phyloP scores from a whole-genome alignment of 2,888 invertebrate species.

The Cataglyphis cursor region DNA sequence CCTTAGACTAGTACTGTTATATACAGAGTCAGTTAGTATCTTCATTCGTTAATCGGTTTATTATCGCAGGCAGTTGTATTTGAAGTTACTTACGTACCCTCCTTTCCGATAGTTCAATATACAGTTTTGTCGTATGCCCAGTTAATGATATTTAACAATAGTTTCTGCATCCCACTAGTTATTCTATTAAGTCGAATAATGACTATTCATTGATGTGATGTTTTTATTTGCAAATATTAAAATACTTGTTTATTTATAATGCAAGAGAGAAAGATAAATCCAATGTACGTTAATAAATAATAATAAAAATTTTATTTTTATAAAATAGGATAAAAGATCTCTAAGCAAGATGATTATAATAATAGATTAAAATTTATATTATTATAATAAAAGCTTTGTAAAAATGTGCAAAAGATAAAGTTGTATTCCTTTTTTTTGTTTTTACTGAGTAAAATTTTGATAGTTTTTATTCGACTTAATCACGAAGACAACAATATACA shows the following conservation, averaged over 20 bases:
- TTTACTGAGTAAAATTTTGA: neutral
- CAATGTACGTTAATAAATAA: neutral
- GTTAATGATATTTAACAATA: slow-evolving; percentile 38
- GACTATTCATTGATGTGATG: neutral
- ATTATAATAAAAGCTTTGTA: neutral
- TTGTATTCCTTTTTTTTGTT: neutral
- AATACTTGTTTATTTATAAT: neutral
- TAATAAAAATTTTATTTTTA: neutral
- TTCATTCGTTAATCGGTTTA: slow-evolving; percentile 45
- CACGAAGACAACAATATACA: slow-evolving; percentile 26
- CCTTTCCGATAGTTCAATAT: slow-evolving; percentile 22
- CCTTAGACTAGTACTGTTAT: slow-evolving; percentile 28
- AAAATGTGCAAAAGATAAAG: neutral
- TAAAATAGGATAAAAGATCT: neutral
- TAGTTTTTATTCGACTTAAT: slow-evolving; percentile 30
- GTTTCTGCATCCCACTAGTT: slow-evolving; percentile 12
- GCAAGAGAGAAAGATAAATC: neutral
- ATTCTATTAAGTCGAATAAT: slow-evolving; percentile 22
- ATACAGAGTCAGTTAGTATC: slow-evolving; percentile 12
- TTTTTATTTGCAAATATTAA: neutral
- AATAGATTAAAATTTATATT: slow-evolving; percentile 14
- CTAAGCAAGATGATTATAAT: neutral
- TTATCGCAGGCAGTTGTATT: slow-evolving; percentile 60
- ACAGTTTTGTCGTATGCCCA: slow-evolving; percentile 13
- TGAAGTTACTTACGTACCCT: slow-evolving; percentile 25